Conservation (phyloP, 2,113 vertebrate species). For the Channa maculata region DNA sequence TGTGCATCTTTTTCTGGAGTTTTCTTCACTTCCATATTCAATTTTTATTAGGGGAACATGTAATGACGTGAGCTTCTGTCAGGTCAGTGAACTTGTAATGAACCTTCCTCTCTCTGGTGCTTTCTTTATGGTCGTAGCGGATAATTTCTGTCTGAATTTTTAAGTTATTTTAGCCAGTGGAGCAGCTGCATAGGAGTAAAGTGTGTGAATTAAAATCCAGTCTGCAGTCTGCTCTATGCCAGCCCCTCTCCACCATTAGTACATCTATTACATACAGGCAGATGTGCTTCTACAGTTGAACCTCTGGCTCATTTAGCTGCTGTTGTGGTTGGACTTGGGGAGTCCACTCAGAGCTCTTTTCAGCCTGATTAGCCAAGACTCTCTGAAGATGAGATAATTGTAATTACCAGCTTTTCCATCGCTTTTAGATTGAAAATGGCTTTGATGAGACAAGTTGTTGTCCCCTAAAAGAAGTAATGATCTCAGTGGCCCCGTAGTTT, state of each 20-base stretch:
- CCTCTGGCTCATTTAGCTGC: conserved; percentile 61
- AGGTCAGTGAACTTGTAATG: not conserved
- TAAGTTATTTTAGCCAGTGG: not conserved
- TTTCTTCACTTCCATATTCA: not conserved
- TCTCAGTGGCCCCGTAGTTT: conserved; percentile 32
- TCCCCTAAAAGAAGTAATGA: conserved; percentile 39
- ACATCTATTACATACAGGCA: conserved; percentile 16
- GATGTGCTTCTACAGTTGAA: conserved; percentile 42
- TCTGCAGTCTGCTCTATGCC: not conserved
- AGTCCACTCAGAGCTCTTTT: conserved; percentile 43
- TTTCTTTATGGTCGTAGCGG: not conserved
- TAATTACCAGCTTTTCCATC: conserved; percentile 42
- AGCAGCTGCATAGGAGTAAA: conserved; percentile 15
- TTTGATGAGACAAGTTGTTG: conserved; percentile 38
- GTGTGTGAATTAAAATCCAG: not conserved
- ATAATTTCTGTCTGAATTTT: not conserved
- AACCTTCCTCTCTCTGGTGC: not conserved
- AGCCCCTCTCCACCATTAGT: not conserved
- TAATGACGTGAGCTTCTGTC: too few relatives aligned
- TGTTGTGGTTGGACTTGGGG: conserved; percentile 42
- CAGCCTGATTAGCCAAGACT: conserved; percentile 44
- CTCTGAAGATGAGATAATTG: conserved; percentile 29
- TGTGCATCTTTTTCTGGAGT: not conserved
- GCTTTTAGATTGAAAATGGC: conserved; percentile 30
- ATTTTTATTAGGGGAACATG: too few relatives aligned